Evolutionary conservation across 1,140 invertebrate genomes (phyloP), one percentile per base, ranked within the genome.

Genomic region (Zeugodacus cucurbitae): DNA sequence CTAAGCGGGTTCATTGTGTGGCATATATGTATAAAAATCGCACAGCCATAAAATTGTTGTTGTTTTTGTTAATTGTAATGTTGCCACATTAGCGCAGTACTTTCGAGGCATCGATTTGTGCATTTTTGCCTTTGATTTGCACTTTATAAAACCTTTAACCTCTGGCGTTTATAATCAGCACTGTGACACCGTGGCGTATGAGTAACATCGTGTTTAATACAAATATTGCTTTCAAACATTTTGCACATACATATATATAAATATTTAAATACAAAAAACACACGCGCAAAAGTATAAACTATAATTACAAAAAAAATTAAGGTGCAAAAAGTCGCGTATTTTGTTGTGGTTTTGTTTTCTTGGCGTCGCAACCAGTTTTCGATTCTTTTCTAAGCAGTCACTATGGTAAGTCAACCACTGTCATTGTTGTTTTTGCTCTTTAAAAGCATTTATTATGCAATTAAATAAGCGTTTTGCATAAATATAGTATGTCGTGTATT

Each of bases 401-500:
- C 22, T 48, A 74, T 74, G 70, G 70, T 74, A 74, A 74, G 70
- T 34, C n/a, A 17, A 14, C 20, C 14, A 22, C 22, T 37, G 34
- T n/a, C 20, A 74, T 10, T 48, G 7, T 48, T 82, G 44, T 48
- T 26, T 82, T 26, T 44, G 37, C 22, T 54, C 2, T 54, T 82
- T 44, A 82, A 20, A 78, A 29, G 34, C 74, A 54, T 82, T 82
- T 82, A 82, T 82, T 82, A 82, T 82, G 74, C 74, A 82, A 82
- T 82, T 82, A 48, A 82, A 48, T 48, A 11, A 82, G n/a, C 41
- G 8, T 26, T 48, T 48, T 48, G 74, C 41, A 82, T 26, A 82
- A n/a, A n/a, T 44, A 14, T 70, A 70, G 29, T 26, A 26, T 48
- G 14, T 29, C 17, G 14, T 29, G 20, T 7, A 26, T 82, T 48